Evolutionary conservation across 1,140 invertebrate species (phyloP), one percentile per base, ranked within the genome.

Genomic region (Pseudobourletiella spinata): DNA sequence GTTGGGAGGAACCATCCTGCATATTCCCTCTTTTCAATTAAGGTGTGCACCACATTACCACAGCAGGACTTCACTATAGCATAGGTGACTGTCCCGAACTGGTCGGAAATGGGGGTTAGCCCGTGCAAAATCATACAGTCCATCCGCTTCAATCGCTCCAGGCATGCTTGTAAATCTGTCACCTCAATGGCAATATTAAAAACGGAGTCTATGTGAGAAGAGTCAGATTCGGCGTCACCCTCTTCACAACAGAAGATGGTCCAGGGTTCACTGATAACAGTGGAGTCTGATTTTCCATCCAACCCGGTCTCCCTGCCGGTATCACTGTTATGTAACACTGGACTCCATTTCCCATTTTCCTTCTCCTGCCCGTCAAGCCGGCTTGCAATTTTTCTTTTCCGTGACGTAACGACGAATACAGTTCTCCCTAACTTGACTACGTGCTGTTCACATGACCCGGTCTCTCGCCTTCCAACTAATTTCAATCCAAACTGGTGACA

Each of bases 161-260:
- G 61, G 42, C 70, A 68, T 8, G 25, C 15, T 26, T 71, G 59
- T 0, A 81, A 69, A 69, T 79, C 68, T 60, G 73, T 74, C 0
- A 80, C 78, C 60, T 73, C 69, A n/a, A 81, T 65, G 22, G 78
- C 78, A 1, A 79, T 70, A 65, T 80, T 79, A 56, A 77, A 77
- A 0, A 80, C 78, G 16, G 78, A 74, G 61, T 79, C 76, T 20
- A 72, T 63, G 20, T 64, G 58, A 14, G 43, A 32, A 32, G 26
- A 54, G 26, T 11, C 42, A 24, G 39, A 29, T 11, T 16, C 8
- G n/a, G 32, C 26, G 71, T 68, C 18, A 55, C 46, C 26, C 2
- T 25, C 39, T 20, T 57, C 24, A 25, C 71, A 72, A 51, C 74
- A 75, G 57, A 75, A 73, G 1, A 68, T 61, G 1, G 71, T 72